Conservation (phyloP, 92 coral and sea anemone genomes). For the Virgularia gustaviana region DNA sequence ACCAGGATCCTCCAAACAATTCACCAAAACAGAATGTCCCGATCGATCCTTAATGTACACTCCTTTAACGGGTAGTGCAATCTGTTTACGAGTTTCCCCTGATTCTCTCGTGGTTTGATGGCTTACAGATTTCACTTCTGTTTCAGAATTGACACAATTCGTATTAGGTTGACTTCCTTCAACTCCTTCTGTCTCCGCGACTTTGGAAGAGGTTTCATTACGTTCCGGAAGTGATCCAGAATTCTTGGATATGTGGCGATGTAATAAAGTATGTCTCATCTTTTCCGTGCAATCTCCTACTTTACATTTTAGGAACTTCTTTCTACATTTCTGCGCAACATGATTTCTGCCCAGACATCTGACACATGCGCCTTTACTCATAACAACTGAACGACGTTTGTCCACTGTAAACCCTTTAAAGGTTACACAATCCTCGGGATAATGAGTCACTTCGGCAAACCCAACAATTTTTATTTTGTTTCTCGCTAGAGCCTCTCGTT, state of each 20-base stretch:
- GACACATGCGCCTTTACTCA: constrained; percentile 6
- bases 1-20: constrained; percentile 17
- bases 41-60: not conserved
- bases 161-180: not conserved
- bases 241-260: not conserved
- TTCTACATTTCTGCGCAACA: not conserved
- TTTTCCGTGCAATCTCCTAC: not conserved
- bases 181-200: not conserved
- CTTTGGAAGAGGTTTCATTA: not conserved
- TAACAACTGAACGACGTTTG: not conserved
- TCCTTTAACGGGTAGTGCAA: constrained; percentile 12
- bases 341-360: not conserved
- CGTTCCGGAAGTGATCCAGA: not conserved
- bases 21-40: not conserved
- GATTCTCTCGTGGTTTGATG: not conserved
- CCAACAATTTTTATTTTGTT: not conserved
- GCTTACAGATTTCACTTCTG: not conserved
- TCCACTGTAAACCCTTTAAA: not conserved
- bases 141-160: not conserved
- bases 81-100: not conserved
- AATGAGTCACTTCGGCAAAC: too few relatives aligned
- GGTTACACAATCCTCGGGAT: too few relatives aligned
- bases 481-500: not conserved
- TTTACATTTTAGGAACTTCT: not conserved
- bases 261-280: not conserved